Percentiles rank a stretch among this genome's conserved stretches.
These are phyloP conservation scores for Leuciscus waleckii DNA, from an alignment of 2,797 vertebrate genomes.

Conservation along the genomic window DNA sequence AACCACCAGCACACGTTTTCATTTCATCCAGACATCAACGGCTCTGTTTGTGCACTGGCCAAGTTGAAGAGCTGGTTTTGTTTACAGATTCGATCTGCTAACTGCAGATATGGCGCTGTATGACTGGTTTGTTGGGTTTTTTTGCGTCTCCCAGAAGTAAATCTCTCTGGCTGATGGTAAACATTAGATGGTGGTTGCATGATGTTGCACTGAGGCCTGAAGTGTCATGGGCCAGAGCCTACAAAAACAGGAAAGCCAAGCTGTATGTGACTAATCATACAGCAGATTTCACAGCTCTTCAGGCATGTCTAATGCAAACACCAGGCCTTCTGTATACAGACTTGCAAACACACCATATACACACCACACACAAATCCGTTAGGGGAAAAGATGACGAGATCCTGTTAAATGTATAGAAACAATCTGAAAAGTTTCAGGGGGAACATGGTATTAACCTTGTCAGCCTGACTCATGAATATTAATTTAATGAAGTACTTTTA, in stretches of 20 bases:
- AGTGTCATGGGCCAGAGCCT: conserved; percentile 27
- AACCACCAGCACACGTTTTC: conserved; percentile 5
- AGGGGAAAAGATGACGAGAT: neutral
- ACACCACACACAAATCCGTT: neutral
- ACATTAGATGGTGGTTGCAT: neutral
- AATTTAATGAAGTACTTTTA: neutral
- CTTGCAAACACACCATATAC: neutral
- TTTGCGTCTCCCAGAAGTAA: neutral
- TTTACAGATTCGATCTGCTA: conserved; percentile 3
- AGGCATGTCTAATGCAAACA: conserved; percentile 42
- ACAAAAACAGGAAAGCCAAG: conserved; percentile 40
- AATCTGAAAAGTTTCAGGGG: neutral
- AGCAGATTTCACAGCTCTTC: conserved; percentile 44
- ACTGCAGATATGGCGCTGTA: neutral
- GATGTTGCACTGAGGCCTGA: conserved; percentile 22
- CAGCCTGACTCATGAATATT: conserved; percentile 1
- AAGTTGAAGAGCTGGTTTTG: conserved; percentile 29
- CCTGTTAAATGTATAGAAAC: neutral
- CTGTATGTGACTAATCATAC: conserved; percentile 32
- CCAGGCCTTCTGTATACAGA: conserved; percentile 33
- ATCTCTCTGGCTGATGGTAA: neutral
- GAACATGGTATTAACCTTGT: neutral
- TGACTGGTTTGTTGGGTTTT: conserved; percentile 44
- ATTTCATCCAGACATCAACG: neutral
- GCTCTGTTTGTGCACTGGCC: neutral